These are phyloP conservation scores for Drosophila rhopaloa DNA, from an alignment of 1,140 invertebrate species.

Conservation along the genomic window DNA sequence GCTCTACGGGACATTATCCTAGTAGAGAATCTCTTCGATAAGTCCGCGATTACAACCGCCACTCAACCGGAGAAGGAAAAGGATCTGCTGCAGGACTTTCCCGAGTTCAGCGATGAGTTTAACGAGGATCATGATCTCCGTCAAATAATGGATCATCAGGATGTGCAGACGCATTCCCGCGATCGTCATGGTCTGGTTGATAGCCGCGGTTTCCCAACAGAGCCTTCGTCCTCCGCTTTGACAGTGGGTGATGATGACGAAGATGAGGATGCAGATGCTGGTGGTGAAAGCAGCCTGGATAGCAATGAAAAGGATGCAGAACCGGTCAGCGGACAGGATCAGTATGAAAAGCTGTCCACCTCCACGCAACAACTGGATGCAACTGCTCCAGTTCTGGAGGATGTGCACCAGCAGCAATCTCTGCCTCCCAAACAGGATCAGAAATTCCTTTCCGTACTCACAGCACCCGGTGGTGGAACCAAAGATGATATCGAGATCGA, in stretches of 20 bases:
- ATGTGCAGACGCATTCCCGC: conserved; percentile 28
- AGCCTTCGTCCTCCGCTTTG: conserved; percentile 74
- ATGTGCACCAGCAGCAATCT: conserved; percentile 30
- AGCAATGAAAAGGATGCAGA: conserved; percentile 76
- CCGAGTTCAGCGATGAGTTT: conserved; percentile 78
- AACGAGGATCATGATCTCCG: conserved; percentile 78
- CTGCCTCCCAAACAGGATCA: conserved; percentile 64
- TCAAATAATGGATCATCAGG: conserved; percentile 71
- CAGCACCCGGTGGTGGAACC: conserved; percentile 23
- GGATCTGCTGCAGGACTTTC: conserved; percentile 74
- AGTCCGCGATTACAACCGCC: conserved; percentile 67
- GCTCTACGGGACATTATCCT: conserved; percentile 89
- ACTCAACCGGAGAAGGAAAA: conserved; percentile 51
- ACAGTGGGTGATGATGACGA: conserved; percentile 80
- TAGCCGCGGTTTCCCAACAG: conserved; percentile 71
- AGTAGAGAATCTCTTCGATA: conserved; percentile 86
- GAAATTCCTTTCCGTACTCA: conserved; percentile 70
- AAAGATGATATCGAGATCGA: conserved; percentile 84
- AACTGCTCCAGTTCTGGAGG: conserved; percentile 1
- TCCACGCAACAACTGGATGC: conserved; percentile 74
- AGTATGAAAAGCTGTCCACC: conserved; percentile 77
- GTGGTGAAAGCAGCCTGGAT: conserved; percentile 70
- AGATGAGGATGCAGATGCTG: conserved; percentile 72
- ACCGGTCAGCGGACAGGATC: conserved; percentile 63
- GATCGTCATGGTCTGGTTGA: conserved; percentile 64